Base-by-base conservation (phyloP, 2,113 vertebrate species). In the Xyliphius kryptos region DNA sequence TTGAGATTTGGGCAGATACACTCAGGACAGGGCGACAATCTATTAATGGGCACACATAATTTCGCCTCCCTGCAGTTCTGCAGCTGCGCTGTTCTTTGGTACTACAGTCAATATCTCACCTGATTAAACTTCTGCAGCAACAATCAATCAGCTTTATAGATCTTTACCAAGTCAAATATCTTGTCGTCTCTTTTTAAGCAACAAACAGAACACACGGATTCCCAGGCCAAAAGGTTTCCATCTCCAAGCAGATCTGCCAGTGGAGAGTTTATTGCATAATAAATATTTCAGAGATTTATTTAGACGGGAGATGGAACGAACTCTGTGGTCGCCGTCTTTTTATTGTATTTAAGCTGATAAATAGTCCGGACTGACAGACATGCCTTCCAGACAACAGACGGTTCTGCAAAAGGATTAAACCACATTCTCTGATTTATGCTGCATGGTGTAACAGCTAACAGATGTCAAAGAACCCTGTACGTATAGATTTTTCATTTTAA, bases 261-360 rank as follows among this genome's bases (percentile, higher is more conserved):
- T 8, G 40, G 5, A 41, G 5, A 41, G 2, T 12, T 41, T 9
- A 41, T 38, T 11, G 40, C 3, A 41, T 41, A 41, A 14, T 41
- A 12, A 41, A 41, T 41, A 41, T 41, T 41, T 41, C 40, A 8
- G 40, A 5, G 59, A 64, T 61, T 47, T 21, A 5, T 20, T 51
- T 41, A 20, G 59, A 80, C 76, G 55, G 56, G 84, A 76, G 70
- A 37, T 54, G 67, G 56, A 52, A 26, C 32, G 50, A 32, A 36
- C 43, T 56, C 9, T 32, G 44, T 53, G 41, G 54, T 8, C 22
- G 60, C 6, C 32, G 43, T 49, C 46, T 26, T 37, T 43, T 9
- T 19, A 22, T 10, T 14, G 16, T 47, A 49, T 20, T 10, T 54
- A 9, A 22, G 59, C 22, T 51, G 55, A 67, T 57, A 47, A 57